These are phyloP conservation scores for Allacma fusca DNA, from an alignment of 2,888 invertebrate species.

Conservation along the genomic window DNA sequence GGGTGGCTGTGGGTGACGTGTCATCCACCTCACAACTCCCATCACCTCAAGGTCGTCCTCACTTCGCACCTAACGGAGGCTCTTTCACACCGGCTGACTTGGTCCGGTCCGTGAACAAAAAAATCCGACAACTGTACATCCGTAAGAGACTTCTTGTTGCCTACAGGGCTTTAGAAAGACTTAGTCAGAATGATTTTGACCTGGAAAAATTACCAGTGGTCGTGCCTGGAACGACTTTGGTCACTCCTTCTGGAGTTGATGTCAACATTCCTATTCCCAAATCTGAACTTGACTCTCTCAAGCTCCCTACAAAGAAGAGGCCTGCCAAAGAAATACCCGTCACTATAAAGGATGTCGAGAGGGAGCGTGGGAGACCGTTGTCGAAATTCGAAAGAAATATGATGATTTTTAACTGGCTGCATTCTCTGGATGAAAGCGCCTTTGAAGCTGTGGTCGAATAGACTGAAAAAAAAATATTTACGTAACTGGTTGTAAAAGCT, in stretches of 20 bases:
- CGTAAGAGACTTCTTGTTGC: conserved; percentile 79
- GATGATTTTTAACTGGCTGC: conserved; percentile 95
- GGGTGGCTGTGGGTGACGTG: conserved; percentile 84
- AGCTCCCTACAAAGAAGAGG: conserved; percentile 56
- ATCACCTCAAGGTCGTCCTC: conserved; percentile 74
- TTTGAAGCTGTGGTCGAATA: conserved; percentile 64
- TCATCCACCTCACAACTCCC: conserved; percentile 81
- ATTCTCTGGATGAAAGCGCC: conserved; percentile 80
- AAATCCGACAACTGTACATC: conserved; percentile 84
- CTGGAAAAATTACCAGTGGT: conserved; percentile 68
- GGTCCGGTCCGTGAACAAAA: conserved; percentile 80
- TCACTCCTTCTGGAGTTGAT: conserved; percentile 47
- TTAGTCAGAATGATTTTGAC: conserved; percentile 86
- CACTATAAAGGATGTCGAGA: conserved; percentile 80
- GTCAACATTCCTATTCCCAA: conserved; percentile 41
- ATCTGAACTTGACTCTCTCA: conserved; percentile 46
- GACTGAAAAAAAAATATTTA: conserved; percentile 16
- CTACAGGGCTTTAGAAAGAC: conserved; percentile 79
- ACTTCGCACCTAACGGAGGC: conserved; percentile 65
- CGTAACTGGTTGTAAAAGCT: neutral
- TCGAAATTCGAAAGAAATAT: conserved; percentile 92
- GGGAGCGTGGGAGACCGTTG: conserved; percentile 82
- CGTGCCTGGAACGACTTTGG: conserved; percentile 61
- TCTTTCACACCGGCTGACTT: conserved; percentile 74
- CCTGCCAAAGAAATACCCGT: conserved; percentile 69